A percentile compares a stretch with the other conserved stretches of the same genome.
These are phyloP conservation scores for Ameiurus melas DNA, from an alignment of 2,113 vertebrate species.

Conservation along the genomic window DNA sequence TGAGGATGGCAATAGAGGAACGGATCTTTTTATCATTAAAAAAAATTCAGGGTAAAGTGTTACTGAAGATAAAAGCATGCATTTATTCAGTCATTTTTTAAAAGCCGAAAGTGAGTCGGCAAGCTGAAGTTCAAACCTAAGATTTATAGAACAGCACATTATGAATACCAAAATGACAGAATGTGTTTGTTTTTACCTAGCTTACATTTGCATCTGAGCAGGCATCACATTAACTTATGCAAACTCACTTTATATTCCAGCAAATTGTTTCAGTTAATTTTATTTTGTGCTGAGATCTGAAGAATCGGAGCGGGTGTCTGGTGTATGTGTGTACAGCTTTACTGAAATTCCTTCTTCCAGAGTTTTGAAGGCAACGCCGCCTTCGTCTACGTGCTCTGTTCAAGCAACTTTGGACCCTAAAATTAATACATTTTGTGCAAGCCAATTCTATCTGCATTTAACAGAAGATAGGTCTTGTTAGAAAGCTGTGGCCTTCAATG, in stretches of 20 bases:
- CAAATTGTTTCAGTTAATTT: conserved; percentile 1
- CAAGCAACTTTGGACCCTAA: conserved; percentile 24
- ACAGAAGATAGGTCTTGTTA: neutral
- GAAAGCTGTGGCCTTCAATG: conserved; percentile 12
- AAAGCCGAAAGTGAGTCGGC: neutral
- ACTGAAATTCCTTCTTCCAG: conserved; percentile 3
- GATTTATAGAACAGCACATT: neutral
- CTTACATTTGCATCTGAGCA: neutral
- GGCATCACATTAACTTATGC: neutral
- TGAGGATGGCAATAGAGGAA: neutral
- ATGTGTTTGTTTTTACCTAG: neutral
- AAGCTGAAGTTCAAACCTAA: neutral
- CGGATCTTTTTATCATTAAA: neutral
- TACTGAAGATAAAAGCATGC: neutral
- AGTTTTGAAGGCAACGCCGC: neutral
- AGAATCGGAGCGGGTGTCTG: neutral
- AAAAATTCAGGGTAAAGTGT: neutral
- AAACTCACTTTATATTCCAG: neutral
- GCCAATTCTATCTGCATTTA: conserved; percentile 23
- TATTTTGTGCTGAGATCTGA: neutral
- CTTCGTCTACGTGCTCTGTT: conserved; percentile 8
- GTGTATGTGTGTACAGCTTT: neutral
- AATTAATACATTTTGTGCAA: conserved; percentile 15
- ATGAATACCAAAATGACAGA: neutral
- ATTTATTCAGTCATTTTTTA: neutral